Evolutionary conservation across 1,140 invertebrate genomes (phyloP), one percentile per base, ranked within the genome.

Genomic region (Zaprionus davidi): DNA sequence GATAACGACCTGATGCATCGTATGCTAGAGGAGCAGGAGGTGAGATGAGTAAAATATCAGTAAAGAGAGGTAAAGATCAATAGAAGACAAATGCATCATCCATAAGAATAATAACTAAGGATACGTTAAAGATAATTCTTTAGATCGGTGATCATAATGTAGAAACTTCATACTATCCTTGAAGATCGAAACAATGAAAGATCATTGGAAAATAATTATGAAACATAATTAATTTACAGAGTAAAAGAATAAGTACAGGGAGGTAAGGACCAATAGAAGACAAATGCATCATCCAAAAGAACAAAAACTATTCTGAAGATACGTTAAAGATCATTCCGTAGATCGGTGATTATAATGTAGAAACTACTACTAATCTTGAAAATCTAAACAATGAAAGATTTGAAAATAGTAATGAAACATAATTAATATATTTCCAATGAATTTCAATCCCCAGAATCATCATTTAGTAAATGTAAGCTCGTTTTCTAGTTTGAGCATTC

Each of bases 1-100:
- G 95, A 92, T 97, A 97, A 58, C 96, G 95, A n/a, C 96, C 97
- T 24, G 96, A 97, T 2, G 96, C 95, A 87, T 97, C 97, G 60
- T 94, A 96, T 92, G 97, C 96, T 97, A 57, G 15, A 7, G n/a
- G 3, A 46, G n/a, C 1, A 9, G 9, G 7, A 17, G 2, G 31
- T 0, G 31, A 11, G 6, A 17, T 0, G 60, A 66, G 9, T 34
- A 34, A 34, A 34, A 3, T 31, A 51, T 7, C 1, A 22, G 17
- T 59, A 3, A 38, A 24, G 17, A 22, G 6, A 15, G 46, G n/a
- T 3, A n/a, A 60, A 9, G 36, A 13, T 56, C 38, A 2, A 41
- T n/a, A 41, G 38, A 4, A 15, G 15, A 41, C 13, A 41, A 41
- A 9, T 28, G 28, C 28, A 28, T 0, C 28, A 28, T 28, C 26